Base-by-base conservation (phyloP, 2,888 invertebrate genomes). In the Drosophila helvetica region DNA sequence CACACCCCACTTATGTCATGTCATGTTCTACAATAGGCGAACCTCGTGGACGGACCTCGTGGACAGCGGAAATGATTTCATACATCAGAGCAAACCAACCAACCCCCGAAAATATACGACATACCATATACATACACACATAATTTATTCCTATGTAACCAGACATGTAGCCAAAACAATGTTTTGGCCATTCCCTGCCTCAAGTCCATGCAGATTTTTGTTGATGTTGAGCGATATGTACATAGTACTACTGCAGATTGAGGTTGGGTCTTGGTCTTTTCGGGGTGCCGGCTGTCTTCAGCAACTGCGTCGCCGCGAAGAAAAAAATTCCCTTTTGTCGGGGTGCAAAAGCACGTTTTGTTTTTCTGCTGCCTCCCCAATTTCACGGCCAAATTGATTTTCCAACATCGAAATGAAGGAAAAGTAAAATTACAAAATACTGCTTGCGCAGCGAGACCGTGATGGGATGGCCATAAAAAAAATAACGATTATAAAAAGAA, bases 181-280 rank as follows among this genome's bases (percentile, higher is more conserved):
- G 59, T 27, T 65, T 30, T 52, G 53, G 60, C 73, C 83, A 83
- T 88, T 78, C 78, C 81, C 84, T 84, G 70, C 81, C 84, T 70
- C 79, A 80, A 84, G 63, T 53, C 22, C 25, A 55, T n/a, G 27
- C 45, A 45, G 51, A 43, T 22, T 50, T n/a, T 48, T 50, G 19
- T 48, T 59, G 73, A 83, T 75, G 77, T 68, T 65, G 74, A 54
- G 64, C 67, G 22, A 17, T 62, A 53, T 51, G 19, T 19, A 22
- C 22, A 22, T 22, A 22, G 22, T 22, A 51, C 50, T 57, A 57
- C 15, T 38, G 5, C 22, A 15, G 52, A 62, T 85, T 85, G 70
- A 82, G 88, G 85, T 85, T 85, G 86, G 60, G 77, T 1, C 10
- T 27, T 60, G 46, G 50, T 70, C 70, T 58, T 66, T 63, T 57